A percentile compares a stretch with the other conserved stretches of the same genome.
Conservation (phyloP, 2,888 invertebrate genomes). For the Eristalis arbustorum region DNA sequence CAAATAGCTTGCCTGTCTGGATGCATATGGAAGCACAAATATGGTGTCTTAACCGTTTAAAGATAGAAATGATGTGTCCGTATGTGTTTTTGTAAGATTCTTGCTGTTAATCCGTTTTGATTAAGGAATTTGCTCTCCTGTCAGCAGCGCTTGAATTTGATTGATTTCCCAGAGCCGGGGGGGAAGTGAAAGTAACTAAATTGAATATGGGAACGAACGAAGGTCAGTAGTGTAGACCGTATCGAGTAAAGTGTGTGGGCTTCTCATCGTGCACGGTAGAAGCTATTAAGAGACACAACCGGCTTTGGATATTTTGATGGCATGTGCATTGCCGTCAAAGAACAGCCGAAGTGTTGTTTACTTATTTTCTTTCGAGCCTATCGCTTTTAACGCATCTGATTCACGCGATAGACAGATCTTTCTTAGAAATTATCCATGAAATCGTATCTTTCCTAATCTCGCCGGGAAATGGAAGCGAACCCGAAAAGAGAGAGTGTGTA, state of each 20-base stretch:
- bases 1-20: constrained; percentile 9
- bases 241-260: background rate
- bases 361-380: background rate
- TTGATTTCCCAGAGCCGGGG: background rate
- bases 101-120: background rate
- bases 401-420: background rate
- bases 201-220: background rate
- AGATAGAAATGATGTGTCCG: background rate
- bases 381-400: background rate
- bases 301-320: background rate
- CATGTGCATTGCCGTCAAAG: background rate
- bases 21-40: background rate
- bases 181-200: background rate
- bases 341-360: background rate
- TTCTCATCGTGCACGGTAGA: background rate
- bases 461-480: too few relatives aligned
- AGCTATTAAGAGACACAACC: background rate
- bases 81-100: background rate
- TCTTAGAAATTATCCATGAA: background rate
- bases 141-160: background rate
- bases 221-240: background rate
- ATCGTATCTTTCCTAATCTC: background rate
- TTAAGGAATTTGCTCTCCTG: background rate
- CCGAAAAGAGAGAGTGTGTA: too few relatives aligned
- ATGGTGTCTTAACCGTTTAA: background rate